Evolutionary conservation across 1,140 invertebrate genomes (phyloP).

Genomic region (Teleogryllus occipitalis): DNA sequence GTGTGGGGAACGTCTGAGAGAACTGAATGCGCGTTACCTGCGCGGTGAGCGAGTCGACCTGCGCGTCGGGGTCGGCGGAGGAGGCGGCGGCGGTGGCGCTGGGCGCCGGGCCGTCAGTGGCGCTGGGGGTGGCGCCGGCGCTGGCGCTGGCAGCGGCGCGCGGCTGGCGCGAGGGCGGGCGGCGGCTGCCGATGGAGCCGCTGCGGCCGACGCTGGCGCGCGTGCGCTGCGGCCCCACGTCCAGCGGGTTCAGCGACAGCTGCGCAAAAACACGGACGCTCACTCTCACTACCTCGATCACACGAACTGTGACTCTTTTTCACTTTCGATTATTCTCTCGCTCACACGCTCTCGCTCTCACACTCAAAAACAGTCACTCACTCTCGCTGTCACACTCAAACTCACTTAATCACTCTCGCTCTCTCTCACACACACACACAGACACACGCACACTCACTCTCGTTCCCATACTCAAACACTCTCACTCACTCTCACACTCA

Average conservation of each 20-base stretch:
- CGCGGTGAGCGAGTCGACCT: neutral
- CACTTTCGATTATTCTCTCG: neutral
- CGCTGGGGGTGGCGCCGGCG: neutral
- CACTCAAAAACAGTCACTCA: neutral
- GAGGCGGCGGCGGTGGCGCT: too few species aligned
- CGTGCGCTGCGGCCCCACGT: conserved; percentile 40
- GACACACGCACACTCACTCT: too few species aligned
- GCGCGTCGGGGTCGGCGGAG: neutral
- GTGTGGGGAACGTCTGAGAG: too few species aligned
- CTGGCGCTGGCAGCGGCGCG: conserved; percentile 19
- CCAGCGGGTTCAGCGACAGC: conserved; percentile 42
- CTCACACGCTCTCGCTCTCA: neutral
- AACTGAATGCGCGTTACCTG: neutral
- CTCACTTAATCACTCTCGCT: too few species aligned
- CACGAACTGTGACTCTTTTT: neutral
- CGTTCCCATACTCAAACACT: too few species aligned
- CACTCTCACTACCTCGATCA: neutral
- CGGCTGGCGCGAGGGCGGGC: conserved; percentile 38
- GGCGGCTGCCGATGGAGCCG: conserved; percentile 36
- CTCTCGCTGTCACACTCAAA: neutral
- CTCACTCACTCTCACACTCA: too few species aligned
- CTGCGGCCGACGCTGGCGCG: conserved; percentile 41
- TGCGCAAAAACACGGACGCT: conserved; percentile 30
- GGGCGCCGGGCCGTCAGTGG: neutral
- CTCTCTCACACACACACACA: too few species aligned